Base-by-base conservation (phyloP, 2,113 vertebrate genomes). In the Pituophis catenifer region DNA sequence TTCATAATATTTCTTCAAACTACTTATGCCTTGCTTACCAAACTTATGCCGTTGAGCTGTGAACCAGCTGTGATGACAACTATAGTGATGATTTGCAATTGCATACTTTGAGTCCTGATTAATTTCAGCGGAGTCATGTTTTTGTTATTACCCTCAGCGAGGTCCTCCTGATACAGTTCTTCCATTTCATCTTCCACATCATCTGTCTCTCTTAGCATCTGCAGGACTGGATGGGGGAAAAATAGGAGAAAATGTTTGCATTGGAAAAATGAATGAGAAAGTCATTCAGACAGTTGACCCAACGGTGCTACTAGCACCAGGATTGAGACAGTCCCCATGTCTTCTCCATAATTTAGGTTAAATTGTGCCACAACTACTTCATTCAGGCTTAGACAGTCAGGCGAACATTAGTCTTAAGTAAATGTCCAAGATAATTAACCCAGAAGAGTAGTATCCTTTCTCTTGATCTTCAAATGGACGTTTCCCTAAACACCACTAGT, bases 1-100 rank as follows among this genome's bases (percentile, higher is more conserved):
- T 17, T 33, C 81, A 3, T 33, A 26, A 1, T 26, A 19, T 5
- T 50, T 50, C 23, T 65, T 48, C 75, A 44, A 44, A 81, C 17
- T 81, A 44, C 75, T 21, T 21, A 44, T 3, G 21, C 52, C 11
- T 50, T 53, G 89, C 98, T 95, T 97, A 99, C 99, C 92, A 94
- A 98, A 0, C 99, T 99, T 93, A 99, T 94, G 29, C 99, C 99
- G 0, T 98, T 99, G 94, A 99, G 98, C 97, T 99, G 99, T 96
- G 99, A 98, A 55, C 99, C 99, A 94, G 97, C 98, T 94, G 97
- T 99, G 97, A 99, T 97, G 94, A 98, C 26, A 1, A 98, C 50
- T 93, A 98, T 93, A 26, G 98, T 98, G 94, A 99, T 89, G 88
- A 99, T 97, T 96, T 99, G 99, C 99, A 98, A 99, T 53, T 98